Percentiles rank a stretch among this genome's conserved stretches.
phyloP scores from a whole-genome alignment of 2,113 vertebrate species.

The Cyprinodon tularosa region DNA sequence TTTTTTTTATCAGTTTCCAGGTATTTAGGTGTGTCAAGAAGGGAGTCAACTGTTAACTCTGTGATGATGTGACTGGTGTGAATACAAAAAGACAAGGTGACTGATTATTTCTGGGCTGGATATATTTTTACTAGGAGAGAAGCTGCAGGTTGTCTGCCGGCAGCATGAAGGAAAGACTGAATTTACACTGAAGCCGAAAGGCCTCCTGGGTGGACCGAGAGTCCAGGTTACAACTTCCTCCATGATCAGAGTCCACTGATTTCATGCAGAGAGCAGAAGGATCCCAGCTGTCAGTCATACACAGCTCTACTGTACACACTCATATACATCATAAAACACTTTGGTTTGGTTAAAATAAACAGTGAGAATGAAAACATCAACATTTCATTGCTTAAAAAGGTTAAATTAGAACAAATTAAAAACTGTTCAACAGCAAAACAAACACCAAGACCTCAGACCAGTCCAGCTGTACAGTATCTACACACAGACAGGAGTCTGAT shows the following conservation, averaged over 20 bases:
- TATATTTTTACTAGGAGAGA: conserved; percentile 65
- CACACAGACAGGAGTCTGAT: conserved; percentile 35
- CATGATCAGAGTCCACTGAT: not conserved
- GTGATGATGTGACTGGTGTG: not conserved
- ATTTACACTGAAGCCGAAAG: conserved; percentile 63
- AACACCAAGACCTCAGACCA: conserved; percentile 42
- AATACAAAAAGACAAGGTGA: conserved; percentile 17
- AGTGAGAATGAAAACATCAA: conserved; percentile 19
- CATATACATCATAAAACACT: conserved; percentile 76
- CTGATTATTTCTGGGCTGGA: conserved; percentile 41
- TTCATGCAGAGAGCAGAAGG: conserved; percentile 54
- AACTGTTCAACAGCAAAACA: conserved; percentile 54
- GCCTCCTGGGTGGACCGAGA: not conserved
- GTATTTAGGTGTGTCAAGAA: too few relatives aligned
- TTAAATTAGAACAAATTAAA: conserved; percentile 72
- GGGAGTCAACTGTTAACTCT: too few relatives aligned
- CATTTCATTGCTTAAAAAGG: conserved; percentile 43
- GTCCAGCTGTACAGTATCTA: conserved; percentile 74
- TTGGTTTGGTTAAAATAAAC: conserved; percentile 83
- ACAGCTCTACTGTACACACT: conserved; percentile 48
- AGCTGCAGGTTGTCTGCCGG: conserved; percentile 44
- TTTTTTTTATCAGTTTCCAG: too few relatives aligned
- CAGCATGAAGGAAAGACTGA: conserved; percentile 46
- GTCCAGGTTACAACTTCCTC: not conserved
- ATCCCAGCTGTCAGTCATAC: not conserved